Evolutionary conservation across 1,140 invertebrate species (phyloP).

Genomic region (Microplitis mediator): DNA sequence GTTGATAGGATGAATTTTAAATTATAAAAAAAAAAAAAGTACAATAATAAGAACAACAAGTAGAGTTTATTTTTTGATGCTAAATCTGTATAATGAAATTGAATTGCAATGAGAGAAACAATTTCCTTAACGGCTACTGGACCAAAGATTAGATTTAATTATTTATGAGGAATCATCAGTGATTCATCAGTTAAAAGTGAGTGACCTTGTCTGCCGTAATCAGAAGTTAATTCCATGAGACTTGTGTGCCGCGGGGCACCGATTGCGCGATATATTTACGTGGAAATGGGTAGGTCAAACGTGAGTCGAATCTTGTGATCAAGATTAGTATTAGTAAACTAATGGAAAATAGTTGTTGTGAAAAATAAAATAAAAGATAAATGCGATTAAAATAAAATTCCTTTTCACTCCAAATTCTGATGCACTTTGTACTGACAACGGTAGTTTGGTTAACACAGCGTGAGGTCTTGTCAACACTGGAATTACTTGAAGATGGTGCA

Average conservation of each 20-base stretch:
- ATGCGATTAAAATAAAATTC: too few relatives aligned
- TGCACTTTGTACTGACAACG: neutral
- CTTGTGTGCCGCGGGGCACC: constrained; percentile 21
- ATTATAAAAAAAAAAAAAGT: neutral
- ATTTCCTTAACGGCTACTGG: too few relatives aligned
- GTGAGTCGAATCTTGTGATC: constrained; percentile 32
- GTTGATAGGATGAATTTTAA: neutral
- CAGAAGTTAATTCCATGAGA: constrained; percentile 33
- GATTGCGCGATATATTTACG: constrained; percentile 34
- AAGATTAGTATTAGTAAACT: constrained; percentile 17
- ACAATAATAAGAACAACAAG: neutral
- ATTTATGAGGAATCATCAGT: constrained; percentile 15
- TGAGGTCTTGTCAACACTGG: neutral
- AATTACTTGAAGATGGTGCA: neutral
- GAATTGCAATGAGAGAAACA: too few relatives aligned
- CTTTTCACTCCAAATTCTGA: too few relatives aligned
- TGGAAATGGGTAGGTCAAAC: constrained; percentile 36
- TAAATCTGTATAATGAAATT: neutral
- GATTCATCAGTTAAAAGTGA: constrained; percentile 34
- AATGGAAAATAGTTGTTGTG: neutral
- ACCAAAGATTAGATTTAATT: neutral
- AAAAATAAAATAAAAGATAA: too few relatives aligned
- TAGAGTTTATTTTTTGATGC: neutral
- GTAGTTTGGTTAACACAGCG: neutral
- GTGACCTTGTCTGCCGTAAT: constrained; percentile 36